phyloP scores from a whole-genome alignment of 2,797 vertebrate species.

The Falco rusticolus region DNA sequence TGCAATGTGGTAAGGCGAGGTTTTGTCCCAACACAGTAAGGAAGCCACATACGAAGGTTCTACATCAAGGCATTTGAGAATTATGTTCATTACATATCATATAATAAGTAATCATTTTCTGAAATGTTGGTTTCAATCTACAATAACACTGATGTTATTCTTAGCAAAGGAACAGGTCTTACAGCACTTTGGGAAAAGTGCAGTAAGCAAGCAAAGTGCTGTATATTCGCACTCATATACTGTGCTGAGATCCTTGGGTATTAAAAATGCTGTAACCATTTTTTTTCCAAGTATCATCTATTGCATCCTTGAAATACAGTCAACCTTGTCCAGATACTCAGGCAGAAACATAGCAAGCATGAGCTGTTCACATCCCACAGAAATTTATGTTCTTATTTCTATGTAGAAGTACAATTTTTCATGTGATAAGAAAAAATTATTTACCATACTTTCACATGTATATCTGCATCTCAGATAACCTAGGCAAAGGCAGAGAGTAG shows the following conservation, averaged over 20 bases:
- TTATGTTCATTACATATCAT: neutral
- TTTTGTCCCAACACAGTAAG: neutral
- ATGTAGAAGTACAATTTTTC: neutral
- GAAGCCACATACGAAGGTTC: neutral
- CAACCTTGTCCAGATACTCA: neutral
- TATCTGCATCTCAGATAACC: neutral
- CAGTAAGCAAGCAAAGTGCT: neutral
- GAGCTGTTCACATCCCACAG: too few relatives aligned
- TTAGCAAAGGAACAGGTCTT: neutral
- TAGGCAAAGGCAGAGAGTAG: neutral
- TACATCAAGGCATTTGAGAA: neutral
- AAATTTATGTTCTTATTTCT: neutral
- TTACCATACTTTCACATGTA: neutral
- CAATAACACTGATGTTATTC: neutral
- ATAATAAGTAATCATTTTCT: neutral
- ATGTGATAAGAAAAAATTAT: neutral
- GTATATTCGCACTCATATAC: neutral
- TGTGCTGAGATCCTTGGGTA: neutral
- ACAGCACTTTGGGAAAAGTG: neutral
- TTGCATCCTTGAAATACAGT: neutral
- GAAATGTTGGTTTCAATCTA: neutral
- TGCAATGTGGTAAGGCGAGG: neutral
- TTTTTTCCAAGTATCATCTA: neutral
- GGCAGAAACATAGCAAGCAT: neutral
- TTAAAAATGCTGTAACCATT: neutral